A percentile compares a stretch with the other conserved stretches of the same genome.
These are phyloP conservation scores for Pongo abelii DNA, from an alignment of 2,113 vertebrate genomes.

Conservation along the genomic window DNA sequence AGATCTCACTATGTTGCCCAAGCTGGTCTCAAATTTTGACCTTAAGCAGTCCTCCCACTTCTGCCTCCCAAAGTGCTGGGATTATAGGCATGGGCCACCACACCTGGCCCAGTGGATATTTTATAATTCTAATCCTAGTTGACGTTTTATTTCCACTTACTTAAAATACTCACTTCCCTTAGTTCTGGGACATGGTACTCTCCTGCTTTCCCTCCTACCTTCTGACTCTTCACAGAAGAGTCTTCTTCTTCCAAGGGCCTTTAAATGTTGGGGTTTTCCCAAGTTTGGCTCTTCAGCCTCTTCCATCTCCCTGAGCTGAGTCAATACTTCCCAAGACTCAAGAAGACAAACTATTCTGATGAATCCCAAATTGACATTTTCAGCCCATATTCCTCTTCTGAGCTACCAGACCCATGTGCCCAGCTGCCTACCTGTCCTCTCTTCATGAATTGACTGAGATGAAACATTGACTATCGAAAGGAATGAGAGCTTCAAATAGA, in stretches of 20 bases:
- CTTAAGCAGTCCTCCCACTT: no score
- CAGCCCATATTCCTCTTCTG: background rate
- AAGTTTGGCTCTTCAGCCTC: background rate
- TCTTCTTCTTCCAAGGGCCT: background rate
- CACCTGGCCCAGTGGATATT: background rate
- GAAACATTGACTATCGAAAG: background rate
- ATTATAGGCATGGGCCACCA: no score
- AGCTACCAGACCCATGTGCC: background rate
- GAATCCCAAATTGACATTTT: background rate
- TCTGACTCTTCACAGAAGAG: background rate
- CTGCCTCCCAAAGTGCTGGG: no score
- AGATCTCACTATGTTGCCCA: no score
- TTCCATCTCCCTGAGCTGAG: background rate
- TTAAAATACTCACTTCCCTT: background rate
- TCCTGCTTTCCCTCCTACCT: background rate
- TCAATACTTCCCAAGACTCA: background rate
- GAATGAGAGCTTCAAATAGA: background rate
- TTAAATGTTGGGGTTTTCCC: background rate
- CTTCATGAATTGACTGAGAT: background rate
- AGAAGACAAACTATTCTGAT: background rate
- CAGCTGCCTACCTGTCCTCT: background rate
- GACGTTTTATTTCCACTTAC: background rate
- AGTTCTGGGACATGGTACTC: background rate
- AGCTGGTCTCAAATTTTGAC: no score
- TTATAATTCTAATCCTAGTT: background rate